Conservation (phyloP, 2,113 vertebrate species). For the Caracal caracal region DNA sequence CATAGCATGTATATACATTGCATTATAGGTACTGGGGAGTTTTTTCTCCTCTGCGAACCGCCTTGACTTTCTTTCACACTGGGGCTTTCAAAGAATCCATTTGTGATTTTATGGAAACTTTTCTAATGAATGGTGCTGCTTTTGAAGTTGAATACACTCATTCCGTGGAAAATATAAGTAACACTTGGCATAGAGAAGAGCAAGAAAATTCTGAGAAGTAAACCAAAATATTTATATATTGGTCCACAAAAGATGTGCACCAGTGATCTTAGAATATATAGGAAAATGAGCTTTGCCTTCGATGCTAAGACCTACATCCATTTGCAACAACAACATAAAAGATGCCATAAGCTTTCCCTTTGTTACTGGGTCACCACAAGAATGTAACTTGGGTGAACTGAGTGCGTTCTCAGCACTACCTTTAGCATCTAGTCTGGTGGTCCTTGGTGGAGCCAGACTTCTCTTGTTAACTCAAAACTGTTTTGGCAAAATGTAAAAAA, state of each 20-base stretch:
- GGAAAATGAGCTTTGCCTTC: constrained; percentile 56
- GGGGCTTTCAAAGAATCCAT: constrained; percentile 42
- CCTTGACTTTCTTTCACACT: constrained; percentile 18
- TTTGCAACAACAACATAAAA: constrained; percentile 54
- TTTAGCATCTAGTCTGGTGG: constrained; percentile 83
- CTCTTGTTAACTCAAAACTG: constrained; percentile 76
- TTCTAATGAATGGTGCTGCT: constrained; percentile 38
- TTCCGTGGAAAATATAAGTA: constrained; percentile 69
- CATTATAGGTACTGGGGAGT: not conserved
- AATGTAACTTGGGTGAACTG: constrained; percentile 76
- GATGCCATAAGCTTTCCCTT: constrained; percentile 52
- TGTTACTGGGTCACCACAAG: constrained; percentile 63
- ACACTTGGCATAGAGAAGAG: constrained; percentile 30
- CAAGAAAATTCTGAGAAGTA: constrained; percentile 52
- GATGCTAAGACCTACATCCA: constrained; percentile 41
- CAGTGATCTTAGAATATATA: constrained; percentile 50
- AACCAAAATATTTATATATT: constrained; percentile 70
- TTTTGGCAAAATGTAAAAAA: constrained; percentile 74
- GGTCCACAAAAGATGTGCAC: constrained; percentile 61
- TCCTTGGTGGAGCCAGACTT: constrained; percentile 73
- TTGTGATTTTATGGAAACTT: constrained; percentile 65
- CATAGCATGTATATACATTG: not conserved
- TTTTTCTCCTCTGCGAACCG: not conserved
- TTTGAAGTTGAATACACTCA: constrained; percentile 55
- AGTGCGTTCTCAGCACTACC: constrained; percentile 69